Conservation (phyloP, 1,140 invertebrate genomes). For the Zaprionus vittiger region DNA sequence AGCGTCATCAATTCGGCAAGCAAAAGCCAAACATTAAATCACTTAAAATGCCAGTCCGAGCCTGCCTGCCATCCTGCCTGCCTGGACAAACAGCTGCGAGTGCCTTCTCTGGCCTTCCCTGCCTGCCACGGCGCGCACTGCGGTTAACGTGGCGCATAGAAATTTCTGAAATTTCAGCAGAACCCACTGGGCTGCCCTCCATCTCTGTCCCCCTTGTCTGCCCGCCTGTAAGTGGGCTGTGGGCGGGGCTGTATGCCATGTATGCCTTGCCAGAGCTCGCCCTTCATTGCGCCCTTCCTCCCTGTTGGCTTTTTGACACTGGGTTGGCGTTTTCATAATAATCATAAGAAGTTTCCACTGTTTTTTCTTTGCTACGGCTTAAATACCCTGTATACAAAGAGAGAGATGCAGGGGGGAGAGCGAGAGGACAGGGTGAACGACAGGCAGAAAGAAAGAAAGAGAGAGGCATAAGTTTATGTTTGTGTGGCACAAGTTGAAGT, state of each 20-base stretch:
- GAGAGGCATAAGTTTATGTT: not conserved
- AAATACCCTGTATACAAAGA: conserved; percentile 12
- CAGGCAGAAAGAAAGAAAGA: not conserved
- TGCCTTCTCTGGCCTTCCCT: conserved; percentile 8
- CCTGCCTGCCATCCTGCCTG: conserved; percentile 36
- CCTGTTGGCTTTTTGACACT: conserved; percentile 58
- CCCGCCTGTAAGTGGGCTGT: conserved; percentile 19
- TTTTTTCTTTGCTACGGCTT: conserved; percentile 2
- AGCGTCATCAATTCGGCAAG: conserved; percentile 53
- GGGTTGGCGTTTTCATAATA: conserved; percentile 58
- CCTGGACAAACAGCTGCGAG: conserved; percentile 57
- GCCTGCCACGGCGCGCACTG: not conserved
- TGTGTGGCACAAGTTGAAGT: not conserved
- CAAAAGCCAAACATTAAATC: conserved; percentile 80
- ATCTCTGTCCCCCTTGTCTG: not conserved
- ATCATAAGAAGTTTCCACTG: conserved; percentile 55
- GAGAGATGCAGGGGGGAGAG: not conserved
- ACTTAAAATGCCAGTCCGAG: conserved; percentile 77
- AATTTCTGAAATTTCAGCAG: conserved; percentile 60
- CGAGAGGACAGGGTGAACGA: not conserved
- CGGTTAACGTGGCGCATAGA: conserved; percentile 57
- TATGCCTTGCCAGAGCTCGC: not conserved
- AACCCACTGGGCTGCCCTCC: not conserved
- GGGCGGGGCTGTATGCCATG: conserved; percentile 1
- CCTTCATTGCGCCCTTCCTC: conserved; percentile 27